phyloP scores from a whole-genome alignment of 2,888 invertebrate genomes.

The Calephelis perditalis region DNA sequence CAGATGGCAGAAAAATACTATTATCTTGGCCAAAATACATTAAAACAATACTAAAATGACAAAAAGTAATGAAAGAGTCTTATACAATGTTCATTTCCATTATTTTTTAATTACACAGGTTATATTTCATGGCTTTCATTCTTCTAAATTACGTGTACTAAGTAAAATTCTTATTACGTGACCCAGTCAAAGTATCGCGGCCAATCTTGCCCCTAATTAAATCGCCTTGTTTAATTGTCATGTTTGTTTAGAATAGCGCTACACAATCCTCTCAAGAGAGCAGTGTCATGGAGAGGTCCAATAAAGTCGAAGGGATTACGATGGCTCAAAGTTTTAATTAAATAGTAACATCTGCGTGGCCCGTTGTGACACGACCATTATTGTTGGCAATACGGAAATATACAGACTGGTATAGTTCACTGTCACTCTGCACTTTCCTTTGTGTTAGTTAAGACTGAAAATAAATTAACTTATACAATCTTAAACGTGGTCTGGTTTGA shows the following conservation, averaged over 20 bases:
- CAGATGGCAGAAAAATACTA: no score
- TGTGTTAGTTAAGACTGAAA: background rate
- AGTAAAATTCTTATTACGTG: no score
- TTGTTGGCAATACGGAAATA: constrained; percentile 36
- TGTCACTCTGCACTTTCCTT: background rate
- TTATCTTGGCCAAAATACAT: no score
- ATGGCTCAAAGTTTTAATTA: constrained; percentile 71
- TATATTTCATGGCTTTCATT: no score
- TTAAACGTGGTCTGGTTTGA: background rate
- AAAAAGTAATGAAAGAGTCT: no score
- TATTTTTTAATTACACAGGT: no score
- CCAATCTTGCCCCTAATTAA: no score
- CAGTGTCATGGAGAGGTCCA: constrained; percentile 47
- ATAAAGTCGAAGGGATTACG: constrained; percentile 63
- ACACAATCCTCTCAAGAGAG: constrained; percentile 24
- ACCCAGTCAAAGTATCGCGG: no score
- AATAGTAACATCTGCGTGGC: constrained; percentile 63
- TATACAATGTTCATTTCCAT: no score
- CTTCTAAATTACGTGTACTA: no score
- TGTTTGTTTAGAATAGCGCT: background rate
- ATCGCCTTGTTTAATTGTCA: no score
- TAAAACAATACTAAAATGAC: no score
- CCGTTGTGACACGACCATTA: constrained; percentile 61
- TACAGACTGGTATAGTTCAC: constrained; percentile 7
- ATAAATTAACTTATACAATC: background rate